Percentiles rank a stretch among this genome's conserved stretches.
Conservation (phyloP, 2,797 vertebrate species). For the Tragopan temminckii region DNA sequence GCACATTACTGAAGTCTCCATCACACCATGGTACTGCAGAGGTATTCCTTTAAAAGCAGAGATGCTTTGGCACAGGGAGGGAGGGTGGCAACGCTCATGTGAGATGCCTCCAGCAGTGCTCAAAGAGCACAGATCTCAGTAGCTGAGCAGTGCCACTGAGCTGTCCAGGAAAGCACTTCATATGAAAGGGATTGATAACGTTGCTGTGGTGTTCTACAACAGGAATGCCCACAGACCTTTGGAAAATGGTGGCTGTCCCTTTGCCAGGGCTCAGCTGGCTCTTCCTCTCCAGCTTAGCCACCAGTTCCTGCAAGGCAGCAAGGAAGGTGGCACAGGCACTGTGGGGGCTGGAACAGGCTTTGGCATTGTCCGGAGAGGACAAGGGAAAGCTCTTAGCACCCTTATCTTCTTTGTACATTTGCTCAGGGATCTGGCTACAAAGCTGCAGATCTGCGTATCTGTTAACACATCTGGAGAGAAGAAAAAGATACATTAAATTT, state of each 20-base stretch:
- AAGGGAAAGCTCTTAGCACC: neutral
- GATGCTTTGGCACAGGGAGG: too few species aligned
- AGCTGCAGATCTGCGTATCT: neutral
- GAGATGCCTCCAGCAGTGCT: neutral
- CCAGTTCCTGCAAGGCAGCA: accelerated
- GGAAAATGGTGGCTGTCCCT: neutral
- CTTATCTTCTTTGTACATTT: neutral
- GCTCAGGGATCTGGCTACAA: neutral
- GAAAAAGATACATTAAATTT: conserved; percentile 1
- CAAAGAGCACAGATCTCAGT: neutral
- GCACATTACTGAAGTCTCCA: neutral
- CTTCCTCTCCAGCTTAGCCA: accelerated
- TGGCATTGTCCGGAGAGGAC: neutral
- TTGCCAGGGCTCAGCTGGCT: neutral
- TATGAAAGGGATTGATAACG: neutral
- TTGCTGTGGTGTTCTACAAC: neutral
- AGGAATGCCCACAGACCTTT: neutral
- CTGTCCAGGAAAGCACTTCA: neutral
- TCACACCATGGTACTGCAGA: neutral
- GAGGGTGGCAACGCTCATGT: neutral
- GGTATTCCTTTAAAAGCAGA: neutral
- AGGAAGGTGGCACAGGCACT: neutral
- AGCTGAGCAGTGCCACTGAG: too few species aligned
- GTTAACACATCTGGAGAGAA: conserved; percentile 31
- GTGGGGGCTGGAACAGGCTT: neutral